A percentile compares a stretch with the other conserved stretches of the same genome.
These are phyloP conservation scores for Drosophila orena DNA, from an alignment of 1,140 invertebrate genomes.

Conservation along the genomic window DNA sequence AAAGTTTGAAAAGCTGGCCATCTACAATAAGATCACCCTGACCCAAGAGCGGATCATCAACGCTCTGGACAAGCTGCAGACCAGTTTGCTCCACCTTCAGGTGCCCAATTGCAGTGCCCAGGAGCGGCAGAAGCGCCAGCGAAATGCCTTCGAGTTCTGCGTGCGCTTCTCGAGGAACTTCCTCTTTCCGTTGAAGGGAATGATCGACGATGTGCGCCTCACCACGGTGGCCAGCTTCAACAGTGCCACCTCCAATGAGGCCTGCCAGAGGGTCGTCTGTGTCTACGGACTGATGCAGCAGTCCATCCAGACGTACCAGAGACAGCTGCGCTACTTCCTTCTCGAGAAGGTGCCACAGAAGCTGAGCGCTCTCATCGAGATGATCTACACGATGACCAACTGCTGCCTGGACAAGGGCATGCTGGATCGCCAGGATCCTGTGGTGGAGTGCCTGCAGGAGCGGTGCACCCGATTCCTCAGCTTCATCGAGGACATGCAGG, in stretches of 20 bases:
- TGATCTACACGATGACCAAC: conserved; percentile 71
- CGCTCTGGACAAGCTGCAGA: conserved; percentile 58
- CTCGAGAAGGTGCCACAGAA: conserved; percentile 78
- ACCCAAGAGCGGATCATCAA: conserved; percentile 72
- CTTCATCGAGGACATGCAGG: conserved; percentile 74
- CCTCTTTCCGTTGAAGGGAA: conserved; percentile 68
- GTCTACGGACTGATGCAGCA: conserved; percentile 64
- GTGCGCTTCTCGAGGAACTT: conserved; percentile 73
- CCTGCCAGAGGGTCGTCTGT: conserved; percentile 62
- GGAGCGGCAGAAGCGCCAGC: conserved; percentile 57
- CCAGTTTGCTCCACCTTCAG: conserved; percentile 60
- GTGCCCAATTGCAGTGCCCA: conserved; percentile 30
- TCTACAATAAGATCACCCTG: conserved; percentile 66
- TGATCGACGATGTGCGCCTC: conserved; percentile 67
- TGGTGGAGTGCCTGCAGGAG: conserved; percentile 69
- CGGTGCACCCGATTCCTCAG: conserved; percentile 65
- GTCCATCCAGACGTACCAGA: conserved; percentile 55
- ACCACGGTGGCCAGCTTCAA: conserved; percentile 54
- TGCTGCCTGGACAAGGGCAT: conserved; percentile 72
- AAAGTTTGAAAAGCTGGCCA: conserved; percentile 62
- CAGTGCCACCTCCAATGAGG: conserved; percentile 72
- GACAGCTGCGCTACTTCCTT: conserved; percentile 71
- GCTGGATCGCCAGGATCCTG: conserved; percentile 66
- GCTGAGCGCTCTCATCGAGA: conserved; percentile 71
- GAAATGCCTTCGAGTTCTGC: conserved; percentile 73